These are phyloP conservation scores for Trichomycterus rosablanca DNA, from an alignment of 2,113 vertebrate genomes.

Conservation along the genomic window DNA sequence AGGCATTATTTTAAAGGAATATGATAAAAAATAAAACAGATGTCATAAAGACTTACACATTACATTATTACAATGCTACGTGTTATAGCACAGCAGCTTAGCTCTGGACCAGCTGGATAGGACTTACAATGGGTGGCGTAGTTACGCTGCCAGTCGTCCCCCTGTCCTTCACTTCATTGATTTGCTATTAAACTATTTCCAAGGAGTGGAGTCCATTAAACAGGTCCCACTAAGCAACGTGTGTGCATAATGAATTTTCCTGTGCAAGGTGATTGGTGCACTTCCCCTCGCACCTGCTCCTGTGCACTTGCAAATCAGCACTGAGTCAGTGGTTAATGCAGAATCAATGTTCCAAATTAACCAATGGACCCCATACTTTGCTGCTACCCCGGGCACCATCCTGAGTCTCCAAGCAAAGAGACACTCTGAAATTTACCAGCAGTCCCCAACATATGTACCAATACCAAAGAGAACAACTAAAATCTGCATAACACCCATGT, in stretches of 20 bases:
- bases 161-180: constrained; percentile 69
- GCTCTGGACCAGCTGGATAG: constrained; percentile 28
- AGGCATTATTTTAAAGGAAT: too few relatives aligned
- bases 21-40: too few relatives aligned
- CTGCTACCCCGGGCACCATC: constrained; percentile 7
- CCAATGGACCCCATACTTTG: constrained; percentile 49
- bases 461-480: too few relatives aligned
- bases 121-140: constrained; percentile 39
- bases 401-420: not conserved
- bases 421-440: too few relatives aligned
- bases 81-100: constrained; percentile 3
- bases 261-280: constrained; percentile 42
- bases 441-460: too few relatives aligned
- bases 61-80: constrained; percentile 32
- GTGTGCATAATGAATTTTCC: constrained; percentile 61
- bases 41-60: too few relatives aligned
- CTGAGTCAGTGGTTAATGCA: constrained; percentile 61
- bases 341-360: constrained; percentile 73
- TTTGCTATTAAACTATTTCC: constrained; percentile 66
- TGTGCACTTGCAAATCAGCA: constrained; percentile 55
- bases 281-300: constrained; percentile 57
- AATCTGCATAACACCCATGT: too few relatives aligned
- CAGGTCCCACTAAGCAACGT: constrained; percentile 47
- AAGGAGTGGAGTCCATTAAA: constrained; percentile 73
- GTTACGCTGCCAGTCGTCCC: constrained; percentile 49